Evolutionary conservation across 2,888 invertebrate genomes (phyloP), one percentile per base, ranked within the genome.

Genomic region (Drosophila silvestris): DNA sequence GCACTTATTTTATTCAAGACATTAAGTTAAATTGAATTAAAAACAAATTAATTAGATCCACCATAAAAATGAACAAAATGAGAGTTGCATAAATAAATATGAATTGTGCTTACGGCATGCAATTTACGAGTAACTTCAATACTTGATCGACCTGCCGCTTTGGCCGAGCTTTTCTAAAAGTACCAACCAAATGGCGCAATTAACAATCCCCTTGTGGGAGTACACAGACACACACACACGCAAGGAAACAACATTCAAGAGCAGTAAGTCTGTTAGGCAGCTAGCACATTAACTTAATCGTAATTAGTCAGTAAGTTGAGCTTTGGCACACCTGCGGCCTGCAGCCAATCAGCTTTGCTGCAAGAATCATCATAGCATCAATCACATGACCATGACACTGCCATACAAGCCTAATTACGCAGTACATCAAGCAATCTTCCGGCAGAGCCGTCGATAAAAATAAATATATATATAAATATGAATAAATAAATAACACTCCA

Each of bases 21-120:
- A 87, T 89, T 89, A 89, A 86, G 73, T 88, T 79, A 82, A 89
- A 89, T 90, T 90, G 87, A 88, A 88, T 89, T 90, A 88, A 88
- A 90, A 90, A 88, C 86, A 90, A 87, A 87, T 87, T 87, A 90
- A 90, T 86, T 90, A 90, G 89, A 90, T 85, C 71, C 74, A 61
- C 73, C 82, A 79, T 85, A 80, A 75, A 85, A 86, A 77, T 74
- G 60, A 62, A 66, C 74, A 61, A 79, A 70, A 57, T 71, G 69
- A n/a, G 57, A 58, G 50, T 66, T 57, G 10, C 73, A 72, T 72
- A 77, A 60, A 68, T 64, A 81, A 77, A 70, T 77, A 74, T 81
- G 69, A 81, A 66, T 81, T 81, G 51, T 37, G 39, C 66, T 32
- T 32, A 51, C 30, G 33, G 22, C 51, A 35, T 14, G 60, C 37